Evolutionary conservation across 64 coral and sea anemone species (phyloP), one percentile per base, ranked within the genome.

Genomic region (Acropora tenuis): DNA sequence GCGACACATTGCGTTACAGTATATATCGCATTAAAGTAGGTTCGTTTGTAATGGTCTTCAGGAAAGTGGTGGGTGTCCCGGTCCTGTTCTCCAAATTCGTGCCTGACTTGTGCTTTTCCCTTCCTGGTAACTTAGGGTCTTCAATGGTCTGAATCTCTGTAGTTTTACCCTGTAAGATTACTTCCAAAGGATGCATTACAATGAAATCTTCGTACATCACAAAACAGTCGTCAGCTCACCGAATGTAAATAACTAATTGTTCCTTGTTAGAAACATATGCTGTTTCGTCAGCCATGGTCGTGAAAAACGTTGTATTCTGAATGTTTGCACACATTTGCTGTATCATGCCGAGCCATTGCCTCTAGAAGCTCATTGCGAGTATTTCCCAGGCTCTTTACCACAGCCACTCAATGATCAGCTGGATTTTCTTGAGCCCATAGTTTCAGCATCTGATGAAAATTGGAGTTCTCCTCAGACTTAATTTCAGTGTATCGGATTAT

Each of bases 151-250:
- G 52, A 55, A 6, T 5, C 52, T 55, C 52, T 55, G 52, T 55
- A 55, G 3, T 55, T 55, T 55, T 55, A 10, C 10, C 6, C 0
- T 55, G 52, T 55, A 55, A 55, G 52, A 55, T 86, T n/a, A 2
- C 71, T 68, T 86, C 83, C 63, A 86, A 43, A 41, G 48, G n/a
- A 55, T 55, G 52, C 4, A 55, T 55, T 55, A 5, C 52, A 55
- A 55, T 55, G 5, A 55, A 55, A 55, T 91, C 79, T 69, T 83
- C 89, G 69, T 91, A 67, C 43, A 57, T 20, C 53, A 5, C 19
- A 90, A 90, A 60, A 20, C 41, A 52, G 41, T 90, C 88, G 49
- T 90, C 88, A 80, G 80, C 58, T 77, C 88, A 90, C 8, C 76
- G 63, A 16, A 90, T 80, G 48, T 77, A 90, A 43, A 90, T 80